Evolutionary conservation across 35 echinoderm and acorn worm genomes (phyloP).

Genomic region (Chiridota heheva): DNA sequence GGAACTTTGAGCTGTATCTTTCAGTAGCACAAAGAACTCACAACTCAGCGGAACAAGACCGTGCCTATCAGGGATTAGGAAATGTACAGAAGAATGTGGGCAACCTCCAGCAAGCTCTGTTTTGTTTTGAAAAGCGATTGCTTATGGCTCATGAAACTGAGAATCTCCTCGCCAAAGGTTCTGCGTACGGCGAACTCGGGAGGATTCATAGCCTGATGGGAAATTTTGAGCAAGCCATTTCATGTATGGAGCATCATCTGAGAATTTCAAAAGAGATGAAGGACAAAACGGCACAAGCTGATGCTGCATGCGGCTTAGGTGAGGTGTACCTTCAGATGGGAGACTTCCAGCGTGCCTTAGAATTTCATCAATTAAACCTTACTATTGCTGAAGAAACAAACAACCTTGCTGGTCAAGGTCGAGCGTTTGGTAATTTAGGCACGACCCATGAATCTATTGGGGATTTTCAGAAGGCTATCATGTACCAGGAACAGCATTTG

Average conservation of each 20-base stretch:
- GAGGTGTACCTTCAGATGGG: conserved; percentile 96
- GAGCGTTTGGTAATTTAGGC: conserved; percentile 95
- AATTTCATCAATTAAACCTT: conserved; percentile 91
- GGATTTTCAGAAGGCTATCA: conserved; percentile 93
- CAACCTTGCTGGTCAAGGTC: conserved; percentile 85
- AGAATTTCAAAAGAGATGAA: conserved; percentile 73
- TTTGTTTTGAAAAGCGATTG: conserved; percentile 95
- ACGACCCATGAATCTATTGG: conserved; percentile 96
- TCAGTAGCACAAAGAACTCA: conserved; percentile 78
- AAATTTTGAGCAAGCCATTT: conserved; percentile 98
- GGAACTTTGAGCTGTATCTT: conserved; percentile 89
- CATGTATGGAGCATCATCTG: conserved; percentile 91
- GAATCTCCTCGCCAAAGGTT: conserved; percentile 66
- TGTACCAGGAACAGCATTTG: conserved; percentile 98
- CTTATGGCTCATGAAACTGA: conserved; percentile 90
- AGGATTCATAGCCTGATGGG: conserved; percentile 95
- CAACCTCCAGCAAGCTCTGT: conserved; percentile 90
- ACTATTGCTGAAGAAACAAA: conserved; percentile 83
- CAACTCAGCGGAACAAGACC: conserved; percentile 78
- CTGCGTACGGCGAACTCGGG: conserved; percentile 96
- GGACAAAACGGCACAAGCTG: conserved; percentile 76
- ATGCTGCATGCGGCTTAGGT: conserved; percentile 92
- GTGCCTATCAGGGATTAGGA: conserved; percentile 90
- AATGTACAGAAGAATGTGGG: conserved; percentile 84
- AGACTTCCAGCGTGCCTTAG: conserved; percentile 84